A percentile compares a stretch with the other conserved stretches of the same genome.
Conservation (phyloP, 2,888 invertebrate genomes). For the Cephalotes varians region DNA sequence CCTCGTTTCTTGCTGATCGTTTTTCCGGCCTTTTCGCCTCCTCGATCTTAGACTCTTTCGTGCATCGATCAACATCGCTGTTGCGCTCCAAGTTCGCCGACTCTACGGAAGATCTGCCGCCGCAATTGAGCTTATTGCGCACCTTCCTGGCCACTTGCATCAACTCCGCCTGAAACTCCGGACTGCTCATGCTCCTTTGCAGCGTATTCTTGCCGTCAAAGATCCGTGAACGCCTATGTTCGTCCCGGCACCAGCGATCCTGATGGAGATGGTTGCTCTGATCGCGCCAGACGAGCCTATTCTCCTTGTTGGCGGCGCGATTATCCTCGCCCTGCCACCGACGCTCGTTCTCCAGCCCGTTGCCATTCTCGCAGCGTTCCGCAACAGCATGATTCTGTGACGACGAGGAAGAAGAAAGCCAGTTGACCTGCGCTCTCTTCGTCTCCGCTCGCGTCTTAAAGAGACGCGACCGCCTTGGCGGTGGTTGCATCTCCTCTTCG, state of each 20-base stretch:
- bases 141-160: constrained; percentile 80
- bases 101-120: constrained; percentile 45
- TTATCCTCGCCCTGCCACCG: constrained; percentile 27
- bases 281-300: constrained; percentile 20
- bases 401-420: constrained; percentile 66
- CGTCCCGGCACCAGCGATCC: constrained; percentile 57
- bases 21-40: constrained; percentile 44
- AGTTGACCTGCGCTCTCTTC: constrained; percentile 86
- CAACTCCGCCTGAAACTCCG: constrained; percentile 87
- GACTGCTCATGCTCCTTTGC: constrained; percentile 86
- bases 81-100: constrained; percentile 54
- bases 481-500: constrained; percentile 76
- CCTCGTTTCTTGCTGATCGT: constrained; percentile 41
- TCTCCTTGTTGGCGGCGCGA: background rate
- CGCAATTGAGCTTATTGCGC: constrained; percentile 78
- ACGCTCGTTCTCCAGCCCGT: constrained; percentile 66
- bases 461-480: constrained; percentile 88
- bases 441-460: constrained; percentile 92
- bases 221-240: constrained; percentile 65
- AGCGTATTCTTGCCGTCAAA: constrained; percentile 83
- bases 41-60: constrained; percentile 50
- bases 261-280: constrained; percentile 24
- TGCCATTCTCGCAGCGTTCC: constrained; percentile 63
- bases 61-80: constrained; percentile 5
- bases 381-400: constrained; percentile 38